phyloP scores from a whole-genome alignment of 2,888 invertebrate genomes.

The Gisinianus flammeolus region DNA sequence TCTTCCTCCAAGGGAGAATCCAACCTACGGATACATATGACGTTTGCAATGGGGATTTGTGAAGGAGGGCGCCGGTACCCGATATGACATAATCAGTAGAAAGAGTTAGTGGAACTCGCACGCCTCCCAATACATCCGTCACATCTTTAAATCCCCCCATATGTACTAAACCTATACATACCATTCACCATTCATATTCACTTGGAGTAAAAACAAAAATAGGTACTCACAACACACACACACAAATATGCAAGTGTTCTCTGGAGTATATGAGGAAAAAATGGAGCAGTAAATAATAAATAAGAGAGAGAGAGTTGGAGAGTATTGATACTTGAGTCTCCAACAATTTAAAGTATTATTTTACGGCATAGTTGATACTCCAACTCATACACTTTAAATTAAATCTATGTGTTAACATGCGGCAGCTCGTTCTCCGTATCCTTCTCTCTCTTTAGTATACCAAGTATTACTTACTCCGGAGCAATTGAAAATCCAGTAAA shows the following conservation, averaged over 20 bases:
- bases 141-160: no score
- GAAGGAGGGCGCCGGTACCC: no score
- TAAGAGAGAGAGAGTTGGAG: not conserved
- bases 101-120: not conserved
- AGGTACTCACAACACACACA: not conserved
- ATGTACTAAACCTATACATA: not conserved
- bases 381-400: not conserved
- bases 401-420: conserved; percentile 14
- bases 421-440: not conserved
- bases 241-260: not conserved
- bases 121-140: not conserved
- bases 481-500: conserved; percentile 2
- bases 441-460: not conserved
- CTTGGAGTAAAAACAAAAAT: not conserved
- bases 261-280: not conserved
- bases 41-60: no score
- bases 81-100: not conserved
- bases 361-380: not conserved
- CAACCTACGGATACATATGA: no score
- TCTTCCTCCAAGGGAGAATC: no score
- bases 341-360: conserved; percentile 21
- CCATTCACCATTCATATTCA: not conserved
- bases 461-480: not conserved
- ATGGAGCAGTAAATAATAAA: conserved; percentile 7
- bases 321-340: conserved; percentile 26